Evolutionary conservation across 2,797 vertebrate genomes (phyloP).

Genomic region (Poeciliopsis paucimaculata): DNA sequence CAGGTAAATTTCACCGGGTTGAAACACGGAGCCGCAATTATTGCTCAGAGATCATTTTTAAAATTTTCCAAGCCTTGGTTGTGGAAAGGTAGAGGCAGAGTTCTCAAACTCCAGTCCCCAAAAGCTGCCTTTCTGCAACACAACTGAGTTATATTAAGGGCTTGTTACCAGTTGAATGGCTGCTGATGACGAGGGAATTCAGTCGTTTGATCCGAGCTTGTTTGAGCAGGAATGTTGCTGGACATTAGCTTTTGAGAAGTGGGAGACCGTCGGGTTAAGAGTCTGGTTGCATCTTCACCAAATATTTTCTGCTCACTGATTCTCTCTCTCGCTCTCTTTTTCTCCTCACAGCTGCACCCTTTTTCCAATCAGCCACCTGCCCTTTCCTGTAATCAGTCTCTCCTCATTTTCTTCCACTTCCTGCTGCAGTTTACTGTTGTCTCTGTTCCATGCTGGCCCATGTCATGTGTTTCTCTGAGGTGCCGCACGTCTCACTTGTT

Average conservation of each 20-base stretch:
- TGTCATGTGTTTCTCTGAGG: neutral
- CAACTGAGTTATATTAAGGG: neutral
- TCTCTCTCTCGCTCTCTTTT: neutral
- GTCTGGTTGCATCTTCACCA: neutral
- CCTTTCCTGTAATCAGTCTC: neutral
- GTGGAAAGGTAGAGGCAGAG: neutral
- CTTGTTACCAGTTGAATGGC: neutral
- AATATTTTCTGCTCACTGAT: neutral
- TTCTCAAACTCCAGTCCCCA: neutral
- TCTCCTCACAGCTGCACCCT: neutral
- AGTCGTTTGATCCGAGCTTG: neutral
- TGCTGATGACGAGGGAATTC: neutral
- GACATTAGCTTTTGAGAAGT: neutral
- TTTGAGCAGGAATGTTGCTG: neutral
- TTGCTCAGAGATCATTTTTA: slow-evolving; percentile 1
- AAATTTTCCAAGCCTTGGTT: neutral
- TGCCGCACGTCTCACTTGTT: neutral
- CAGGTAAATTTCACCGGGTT: neutral
- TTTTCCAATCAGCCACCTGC: neutral
- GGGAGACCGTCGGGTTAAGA: neutral
- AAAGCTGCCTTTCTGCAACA: neutral
- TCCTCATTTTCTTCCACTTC: neutral
- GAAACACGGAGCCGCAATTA: neutral
- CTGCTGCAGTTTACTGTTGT: neutral
- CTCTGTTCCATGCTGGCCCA: neutral